Evolutionary conservation across 2,888 invertebrate species (phyloP).

Genomic region (Rapana venosa): DNA sequence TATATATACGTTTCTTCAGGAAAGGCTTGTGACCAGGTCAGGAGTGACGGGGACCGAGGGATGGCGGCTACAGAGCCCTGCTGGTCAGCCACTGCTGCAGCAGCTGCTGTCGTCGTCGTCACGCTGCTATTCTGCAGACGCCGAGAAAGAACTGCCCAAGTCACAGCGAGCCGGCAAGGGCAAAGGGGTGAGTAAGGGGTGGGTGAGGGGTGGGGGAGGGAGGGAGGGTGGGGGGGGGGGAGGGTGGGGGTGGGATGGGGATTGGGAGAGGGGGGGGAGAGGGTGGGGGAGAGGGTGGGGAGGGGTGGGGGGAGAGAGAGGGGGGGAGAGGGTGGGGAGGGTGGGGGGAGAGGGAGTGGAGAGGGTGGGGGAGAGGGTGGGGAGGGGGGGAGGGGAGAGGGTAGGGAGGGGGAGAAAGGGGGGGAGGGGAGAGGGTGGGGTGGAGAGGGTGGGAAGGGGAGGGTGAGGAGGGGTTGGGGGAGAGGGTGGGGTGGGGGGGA

Average conservation of each 20-base stretch:
- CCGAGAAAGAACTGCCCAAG: conserved; percentile 18
- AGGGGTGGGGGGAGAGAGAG: background rate
- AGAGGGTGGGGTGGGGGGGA: too few relatives aligned
- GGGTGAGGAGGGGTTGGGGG: too few relatives aligned
- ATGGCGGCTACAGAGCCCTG: background rate
- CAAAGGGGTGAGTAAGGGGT: background rate
- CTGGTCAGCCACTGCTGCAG: background rate
- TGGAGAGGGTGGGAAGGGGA: too few relatives aligned
- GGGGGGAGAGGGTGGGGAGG: too few relatives aligned
- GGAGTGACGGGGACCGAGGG: background rate
- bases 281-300: background rate
- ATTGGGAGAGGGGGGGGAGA: background rate
- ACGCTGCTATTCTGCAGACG: background rate
- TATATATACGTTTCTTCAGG: background rate
- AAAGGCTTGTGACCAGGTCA: background rate
- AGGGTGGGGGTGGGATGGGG: background rate
- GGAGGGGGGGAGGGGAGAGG: too few relatives aligned
- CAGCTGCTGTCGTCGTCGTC: background rate
- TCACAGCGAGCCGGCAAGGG: conserved; percentile 8
- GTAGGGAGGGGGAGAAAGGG: too few relatives aligned
- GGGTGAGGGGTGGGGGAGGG: too few relatives aligned
- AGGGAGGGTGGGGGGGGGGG: too few relatives aligned
- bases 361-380: too few relatives aligned
- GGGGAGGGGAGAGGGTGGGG: too few relatives aligned
- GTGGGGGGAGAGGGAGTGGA: too few relatives aligned